Percentiles rank a stretch among this genome's conserved stretches.
Evolutionary conservation across 2,113 vertebrate genomes (phyloP).

Genomic region (Amazona vittata): DNA sequence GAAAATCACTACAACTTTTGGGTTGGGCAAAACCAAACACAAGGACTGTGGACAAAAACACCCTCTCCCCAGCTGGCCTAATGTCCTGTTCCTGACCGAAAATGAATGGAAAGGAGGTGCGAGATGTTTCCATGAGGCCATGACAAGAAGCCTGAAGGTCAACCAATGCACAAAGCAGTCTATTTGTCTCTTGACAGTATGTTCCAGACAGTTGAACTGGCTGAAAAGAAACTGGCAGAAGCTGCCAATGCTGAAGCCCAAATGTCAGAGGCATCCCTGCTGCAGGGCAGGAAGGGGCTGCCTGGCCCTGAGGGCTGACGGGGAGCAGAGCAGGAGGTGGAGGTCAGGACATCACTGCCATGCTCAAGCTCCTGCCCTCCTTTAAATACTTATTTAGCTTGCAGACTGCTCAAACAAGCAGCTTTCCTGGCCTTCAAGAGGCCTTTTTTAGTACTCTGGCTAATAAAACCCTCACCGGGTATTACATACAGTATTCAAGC

Average conservation of each 20-base stretch:
- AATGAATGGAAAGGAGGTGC: neutral
- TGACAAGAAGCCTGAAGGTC: neutral
- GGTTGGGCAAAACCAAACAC: neutral
- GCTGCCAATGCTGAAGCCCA: neutral
- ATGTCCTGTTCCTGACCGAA: neutral
- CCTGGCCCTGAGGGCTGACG: neutral
- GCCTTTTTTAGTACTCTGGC: neutral
- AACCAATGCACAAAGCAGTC: neutral
- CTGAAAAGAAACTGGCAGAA: neutral
- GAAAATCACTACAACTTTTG: neutral
- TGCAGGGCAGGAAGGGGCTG: neutral
- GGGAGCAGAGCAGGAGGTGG: neutral
- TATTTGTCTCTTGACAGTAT: neutral
- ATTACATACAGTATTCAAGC: neutral
- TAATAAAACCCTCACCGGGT: neutral
- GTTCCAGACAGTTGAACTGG: neutral
- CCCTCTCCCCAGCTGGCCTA: neutral
- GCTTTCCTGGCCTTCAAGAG: neutral
- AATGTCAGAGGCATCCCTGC: rapidly evolving
- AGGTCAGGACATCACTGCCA: neutral
- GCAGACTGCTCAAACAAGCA: neutral
- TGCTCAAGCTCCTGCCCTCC: neutral
- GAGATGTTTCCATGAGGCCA: neutral
- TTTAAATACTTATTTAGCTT: neutral
- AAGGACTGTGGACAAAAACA: neutral